A percentile compares a stretch with the other conserved stretches of the same genome.
These are phyloP conservation scores for Atta texana DNA, from an alignment of 1,140 invertebrate genomes.

Conservation along the genomic window DNA sequence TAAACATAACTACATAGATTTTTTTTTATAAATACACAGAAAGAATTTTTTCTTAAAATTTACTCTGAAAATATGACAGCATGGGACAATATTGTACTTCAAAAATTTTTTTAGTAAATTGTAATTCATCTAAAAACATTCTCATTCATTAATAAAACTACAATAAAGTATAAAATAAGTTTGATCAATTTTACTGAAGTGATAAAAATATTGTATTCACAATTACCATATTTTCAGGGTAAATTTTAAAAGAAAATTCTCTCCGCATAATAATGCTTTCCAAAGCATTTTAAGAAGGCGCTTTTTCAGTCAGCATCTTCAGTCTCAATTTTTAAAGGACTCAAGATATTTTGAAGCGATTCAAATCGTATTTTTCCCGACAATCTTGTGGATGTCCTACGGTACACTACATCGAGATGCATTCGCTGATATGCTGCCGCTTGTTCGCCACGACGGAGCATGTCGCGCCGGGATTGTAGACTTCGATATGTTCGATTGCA, in stretches of 20 bases:
- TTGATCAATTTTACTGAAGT: no score
- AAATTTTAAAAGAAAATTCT: no score
- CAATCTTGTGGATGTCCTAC: neutral
- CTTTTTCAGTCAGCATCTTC: neutral
- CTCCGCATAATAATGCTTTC: no score
- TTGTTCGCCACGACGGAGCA: neutral
- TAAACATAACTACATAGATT: neutral
- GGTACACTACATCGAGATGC: constrained; percentile 7
- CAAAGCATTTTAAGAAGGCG: neutral
- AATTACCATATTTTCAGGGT: no score
- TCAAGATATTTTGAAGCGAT: neutral
- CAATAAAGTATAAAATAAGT: no score
- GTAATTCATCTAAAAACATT: no score
- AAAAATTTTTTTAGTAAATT: no score
- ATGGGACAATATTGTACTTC: no score
- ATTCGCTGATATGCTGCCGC: constrained; percentile 20
- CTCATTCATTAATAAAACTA: no score
- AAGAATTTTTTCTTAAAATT: no score
- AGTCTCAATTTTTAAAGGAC: neutral
- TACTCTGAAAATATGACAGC: no score
- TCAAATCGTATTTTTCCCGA: constrained; percentile 10
- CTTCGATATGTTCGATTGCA: constrained; percentile 32
- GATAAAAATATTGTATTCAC: no score
- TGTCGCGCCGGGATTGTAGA: constrained; percentile 17
- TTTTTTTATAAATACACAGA: neutral